A percentile compares a stretch with the other conserved stretches of the same genome.
Conservation (phyloP, 2,797 vertebrate species). For the Ctenopoma kingsleyae region DNA sequence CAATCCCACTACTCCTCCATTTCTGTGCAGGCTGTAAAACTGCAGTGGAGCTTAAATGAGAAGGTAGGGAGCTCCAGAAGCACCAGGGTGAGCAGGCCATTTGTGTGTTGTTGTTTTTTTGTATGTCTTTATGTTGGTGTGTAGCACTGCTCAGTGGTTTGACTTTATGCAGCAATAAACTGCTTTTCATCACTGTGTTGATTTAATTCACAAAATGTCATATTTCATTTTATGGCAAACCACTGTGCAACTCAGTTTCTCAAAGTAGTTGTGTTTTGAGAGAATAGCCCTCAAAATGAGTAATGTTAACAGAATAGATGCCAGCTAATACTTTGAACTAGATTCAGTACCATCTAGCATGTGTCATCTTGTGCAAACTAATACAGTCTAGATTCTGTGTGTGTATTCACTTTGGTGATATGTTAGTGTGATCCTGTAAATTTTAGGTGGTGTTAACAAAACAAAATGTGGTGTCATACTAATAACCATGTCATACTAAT, state of each 20-base stretch:
- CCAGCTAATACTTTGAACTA: conserved; percentile 18
- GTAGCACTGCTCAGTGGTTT: conserved; percentile 66
- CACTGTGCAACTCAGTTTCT: conserved; percentile 59
- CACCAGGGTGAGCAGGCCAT: conserved; percentile 83
- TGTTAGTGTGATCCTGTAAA: conserved; percentile 40
- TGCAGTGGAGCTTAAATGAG: conserved; percentile 88
- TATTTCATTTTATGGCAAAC: conserved; percentile 51
- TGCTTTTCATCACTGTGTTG: conserved; percentile 23
- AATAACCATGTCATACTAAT: conserved; percentile 44
- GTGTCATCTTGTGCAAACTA: conserved; percentile 22
- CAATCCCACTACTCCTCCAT: conserved; percentile 61
- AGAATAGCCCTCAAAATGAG: conserved; percentile 34
- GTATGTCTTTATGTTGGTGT: conserved; percentile 51
- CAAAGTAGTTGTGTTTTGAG: conserved; percentile 36
- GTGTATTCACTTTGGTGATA: conserved; percentile 22
- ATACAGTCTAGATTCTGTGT: conserved; percentile 14
- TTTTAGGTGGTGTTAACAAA: conserved; percentile 27
- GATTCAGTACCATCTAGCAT: conserved; percentile 1
- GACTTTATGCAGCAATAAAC: conserved; percentile 37
- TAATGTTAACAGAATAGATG: conserved; percentile 47
- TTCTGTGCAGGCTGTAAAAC: conserved; percentile 86
- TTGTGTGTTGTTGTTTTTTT: conserved; percentile 58
- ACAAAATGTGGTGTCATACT: conserved; percentile 4
- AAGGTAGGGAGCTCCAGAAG: conserved; percentile 85
- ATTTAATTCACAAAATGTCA: conserved; percentile 25